phyloP scores from a whole-genome alignment of 2,797 vertebrate species.

The Harpagifer antarcticus region DNA sequence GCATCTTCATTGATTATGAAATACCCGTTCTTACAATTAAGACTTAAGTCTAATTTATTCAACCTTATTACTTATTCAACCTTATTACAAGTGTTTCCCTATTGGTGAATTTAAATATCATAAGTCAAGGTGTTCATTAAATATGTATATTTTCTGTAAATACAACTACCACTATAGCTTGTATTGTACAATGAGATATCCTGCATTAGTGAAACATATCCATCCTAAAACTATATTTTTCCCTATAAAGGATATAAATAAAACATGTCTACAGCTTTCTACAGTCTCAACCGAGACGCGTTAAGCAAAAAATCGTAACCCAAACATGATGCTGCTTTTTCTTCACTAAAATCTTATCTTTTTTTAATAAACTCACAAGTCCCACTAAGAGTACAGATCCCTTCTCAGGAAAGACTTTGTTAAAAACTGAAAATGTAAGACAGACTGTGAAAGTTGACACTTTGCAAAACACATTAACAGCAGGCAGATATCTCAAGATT shows the following conservation, averaged over 20 bases:
- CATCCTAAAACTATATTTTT: background rate
- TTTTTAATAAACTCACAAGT: background rate
- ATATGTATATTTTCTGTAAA: background rate
- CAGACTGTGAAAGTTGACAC: background rate
- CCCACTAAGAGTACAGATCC: background rate
- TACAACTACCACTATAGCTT: background rate
- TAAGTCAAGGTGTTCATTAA: background rate
- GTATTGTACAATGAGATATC: background rate
- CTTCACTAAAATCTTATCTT: background rate
- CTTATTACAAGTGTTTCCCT: background rate
- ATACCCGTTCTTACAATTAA: background rate
- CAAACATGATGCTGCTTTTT: background rate
- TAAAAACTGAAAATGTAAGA: background rate
- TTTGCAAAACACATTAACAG: background rate
- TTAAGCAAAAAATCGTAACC: background rate
- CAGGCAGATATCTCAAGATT: background rate
- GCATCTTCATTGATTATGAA: background rate
- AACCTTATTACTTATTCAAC: background rate
- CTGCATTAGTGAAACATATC: conserved; percentile 1
- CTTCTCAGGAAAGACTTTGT: background rate
- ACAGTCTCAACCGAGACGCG: background rate
- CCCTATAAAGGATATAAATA: background rate
- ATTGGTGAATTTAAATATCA: background rate
- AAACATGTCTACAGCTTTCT: background rate
- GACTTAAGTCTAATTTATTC: background rate